Base-by-base conservation (phyloP, 2,888 invertebrate genomes). In the Apamea sordens region DNA sequence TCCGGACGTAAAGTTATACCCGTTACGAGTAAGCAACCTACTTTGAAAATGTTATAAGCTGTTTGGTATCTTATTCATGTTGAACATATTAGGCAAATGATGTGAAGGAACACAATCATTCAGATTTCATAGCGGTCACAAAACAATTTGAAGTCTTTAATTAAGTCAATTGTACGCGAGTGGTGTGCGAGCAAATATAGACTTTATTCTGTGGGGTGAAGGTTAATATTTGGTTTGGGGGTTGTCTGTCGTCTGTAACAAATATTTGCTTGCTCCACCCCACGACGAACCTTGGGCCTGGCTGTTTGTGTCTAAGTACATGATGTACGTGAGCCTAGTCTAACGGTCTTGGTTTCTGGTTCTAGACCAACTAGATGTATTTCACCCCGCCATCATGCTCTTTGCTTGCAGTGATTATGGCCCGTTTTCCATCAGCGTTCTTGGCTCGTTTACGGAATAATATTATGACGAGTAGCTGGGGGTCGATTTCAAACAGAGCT, bases 201-300 rank as follows among this genome's bases (percentile, higher is more conserved):
- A 76, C 90, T 88, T 83, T 91, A 89, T 87, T 47, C 64, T 70
- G 65, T n/a, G 64, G 71, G 68, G 65, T 83, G 85, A 86, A 86
- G 81, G 89, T 77, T 80, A 83, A 84, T 88, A 86, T 92, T 91
- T 79, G 84, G 75, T 77, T 70, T 77, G 77, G 72, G 75, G 82
- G 74, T 77, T 77, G 83, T 59, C 80, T 76, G 82, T 78, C 79
- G 86, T 82, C 86, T 86, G 83, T 82, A 82, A 90, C 90, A 93
- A 93, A 93, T 93, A 93, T 93, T 93, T 93, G 91, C 87, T 89
- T 83, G 82, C 80, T 68, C 73, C 83, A 76, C 81, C 83, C 83
- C 73, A 79, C 84, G 80, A 64, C 73, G 80, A 85, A 82, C 88
- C 88, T 90, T 90, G 89, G 88, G 86, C 88, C 76, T 86, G 77